phyloP scores from a whole-genome alignment of 2,113 vertebrate species.

The Anoura caudifer region DNA sequence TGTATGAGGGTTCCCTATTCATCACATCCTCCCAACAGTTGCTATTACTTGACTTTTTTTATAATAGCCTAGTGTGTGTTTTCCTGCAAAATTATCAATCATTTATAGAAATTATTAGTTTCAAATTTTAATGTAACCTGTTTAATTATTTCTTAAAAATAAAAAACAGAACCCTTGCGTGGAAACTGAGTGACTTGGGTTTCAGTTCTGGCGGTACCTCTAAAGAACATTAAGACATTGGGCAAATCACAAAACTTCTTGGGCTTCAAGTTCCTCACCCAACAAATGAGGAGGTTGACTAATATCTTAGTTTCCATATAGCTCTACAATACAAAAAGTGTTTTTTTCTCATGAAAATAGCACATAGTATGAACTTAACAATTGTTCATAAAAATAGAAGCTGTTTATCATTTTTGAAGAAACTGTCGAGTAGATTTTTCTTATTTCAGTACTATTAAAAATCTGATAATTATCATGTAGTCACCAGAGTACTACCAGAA shows the following conservation, averaged over 20 bases:
- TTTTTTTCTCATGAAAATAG: not conserved
- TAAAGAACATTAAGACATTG: not conserved
- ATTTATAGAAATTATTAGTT: not conserved
- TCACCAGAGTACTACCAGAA: not conserved
- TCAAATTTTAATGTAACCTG: not conserved
- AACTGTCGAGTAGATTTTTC: not conserved
- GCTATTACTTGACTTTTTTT: not conserved
- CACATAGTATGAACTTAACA: not conserved
- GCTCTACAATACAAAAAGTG: not conserved
- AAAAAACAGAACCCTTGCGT: not conserved
- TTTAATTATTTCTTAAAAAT: not conserved
- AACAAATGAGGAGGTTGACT: not conserved
- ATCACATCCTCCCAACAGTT: not conserved
- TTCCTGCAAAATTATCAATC: not conserved
- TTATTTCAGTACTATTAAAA: not conserved
- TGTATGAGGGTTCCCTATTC: not conserved
- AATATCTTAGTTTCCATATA: not conserved
- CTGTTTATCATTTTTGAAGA: not conserved
- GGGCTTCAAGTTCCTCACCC: not conserved
- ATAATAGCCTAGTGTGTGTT: not conserved
- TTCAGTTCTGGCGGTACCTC: not conserved
- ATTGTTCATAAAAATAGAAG: not conserved
- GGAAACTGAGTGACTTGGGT: not conserved
- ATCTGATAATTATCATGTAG: not conserved
- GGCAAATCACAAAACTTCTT: not conserved